Evolutionary conservation across 1,140 invertebrate genomes (phyloP).

Genomic region (Drosophila varians): DNA sequence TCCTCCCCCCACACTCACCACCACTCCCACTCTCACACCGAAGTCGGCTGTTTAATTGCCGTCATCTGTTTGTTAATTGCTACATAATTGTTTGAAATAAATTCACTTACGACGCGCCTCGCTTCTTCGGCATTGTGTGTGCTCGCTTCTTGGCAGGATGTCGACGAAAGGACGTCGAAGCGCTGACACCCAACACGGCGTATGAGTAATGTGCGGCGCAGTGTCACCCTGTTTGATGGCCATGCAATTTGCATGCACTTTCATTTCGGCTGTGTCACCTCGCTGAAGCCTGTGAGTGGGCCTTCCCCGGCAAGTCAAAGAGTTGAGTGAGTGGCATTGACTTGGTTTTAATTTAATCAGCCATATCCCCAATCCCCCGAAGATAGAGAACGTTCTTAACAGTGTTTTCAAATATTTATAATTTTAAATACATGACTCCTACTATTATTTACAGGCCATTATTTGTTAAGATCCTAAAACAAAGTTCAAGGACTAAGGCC

Average conservation of each 20-base stretch:
- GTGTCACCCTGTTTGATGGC: conserved; percentile 29
- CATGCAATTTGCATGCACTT: conserved; percentile 59
- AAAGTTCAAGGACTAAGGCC: too few relatives aligned
- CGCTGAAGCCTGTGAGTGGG: conserved; percentile 14
- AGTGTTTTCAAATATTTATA: background rate
- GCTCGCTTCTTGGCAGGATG: conserved; percentile 22
- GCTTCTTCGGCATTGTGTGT: background rate
- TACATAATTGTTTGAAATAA: conserved; percentile 81
- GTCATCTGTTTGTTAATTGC: conserved; percentile 80
- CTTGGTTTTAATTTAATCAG: conserved; percentile 29
- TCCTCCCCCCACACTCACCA: too few relatives aligned
- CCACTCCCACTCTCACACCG: too few relatives aligned
- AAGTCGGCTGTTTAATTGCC: conserved; percentile 65
- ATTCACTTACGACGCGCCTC: conserved; percentile 59
- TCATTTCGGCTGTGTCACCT: conserved; percentile 38
- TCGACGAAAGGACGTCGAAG: conserved; percentile 23
- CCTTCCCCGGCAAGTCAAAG: conserved; percentile 10
- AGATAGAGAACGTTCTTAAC: background rate
- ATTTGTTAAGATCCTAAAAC: too few relatives aligned
- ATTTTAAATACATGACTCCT: background rate
- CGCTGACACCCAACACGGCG: conserved; percentile 59
- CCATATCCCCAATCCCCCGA: background rate
- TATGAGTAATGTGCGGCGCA: conserved; percentile 65
- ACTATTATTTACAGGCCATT: too few relatives aligned
- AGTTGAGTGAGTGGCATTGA: conserved; percentile 33